Conservation (phyloP, 1,140 invertebrate genomes). For the Anadara kagoshimensis region DNA sequence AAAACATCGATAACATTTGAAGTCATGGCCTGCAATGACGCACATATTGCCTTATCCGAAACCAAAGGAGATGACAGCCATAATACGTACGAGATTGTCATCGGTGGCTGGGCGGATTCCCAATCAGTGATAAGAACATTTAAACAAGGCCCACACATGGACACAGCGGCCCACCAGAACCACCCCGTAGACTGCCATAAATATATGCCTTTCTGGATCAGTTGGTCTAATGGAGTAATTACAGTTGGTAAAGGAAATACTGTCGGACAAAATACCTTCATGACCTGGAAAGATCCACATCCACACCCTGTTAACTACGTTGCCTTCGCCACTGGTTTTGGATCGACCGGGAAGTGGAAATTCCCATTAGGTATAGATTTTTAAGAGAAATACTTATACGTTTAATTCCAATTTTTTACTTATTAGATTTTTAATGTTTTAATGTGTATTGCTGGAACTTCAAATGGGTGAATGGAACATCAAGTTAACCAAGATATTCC, state of each 20-base stretch:
- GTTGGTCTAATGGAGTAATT: constrained; percentile 45
- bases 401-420: no score
- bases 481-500: no score
- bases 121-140: constrained; percentile 48
- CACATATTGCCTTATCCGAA: constrained; percentile 47
- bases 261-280: constrained; percentile 42
- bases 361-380: constrained; percentile 33
- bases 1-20: constrained; percentile 44
- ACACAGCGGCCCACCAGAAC: constrained; percentile 8
- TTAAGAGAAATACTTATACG: no score
- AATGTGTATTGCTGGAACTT: no score
- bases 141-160: constrained; percentile 38
- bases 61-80: constrained; percentile 25
- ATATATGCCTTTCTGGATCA: constrained; percentile 50
- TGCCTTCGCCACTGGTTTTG: constrained; percentile 54
- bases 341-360: constrained; percentile 48
- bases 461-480: no score
- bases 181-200: constrained; percentile 34
- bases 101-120: constrained; percentile 51
- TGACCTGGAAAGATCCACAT: constrained; percentile 43
- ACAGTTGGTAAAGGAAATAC: constrained; percentile 44
- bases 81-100: constrained; percentile 54
- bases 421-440: no score
- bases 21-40: constrained; percentile 54
- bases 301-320: constrained; percentile 50